These are phyloP conservation scores for Caradrina clavipalpis DNA, from an alignment of 2,888 invertebrate genomes.

Conservation along the genomic window DNA sequence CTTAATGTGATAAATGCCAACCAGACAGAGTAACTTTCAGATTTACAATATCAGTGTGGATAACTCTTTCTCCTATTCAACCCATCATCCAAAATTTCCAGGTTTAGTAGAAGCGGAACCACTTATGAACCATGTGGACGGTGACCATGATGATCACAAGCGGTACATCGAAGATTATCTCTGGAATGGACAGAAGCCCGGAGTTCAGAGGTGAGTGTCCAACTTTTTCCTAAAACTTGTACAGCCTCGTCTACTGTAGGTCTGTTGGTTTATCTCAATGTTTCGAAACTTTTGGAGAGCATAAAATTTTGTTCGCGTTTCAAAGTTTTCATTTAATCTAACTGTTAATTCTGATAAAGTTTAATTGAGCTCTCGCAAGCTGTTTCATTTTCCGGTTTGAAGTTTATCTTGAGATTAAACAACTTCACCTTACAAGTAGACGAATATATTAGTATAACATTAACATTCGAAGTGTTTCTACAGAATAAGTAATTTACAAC, in stretches of 20 bases:
- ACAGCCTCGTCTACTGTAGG: conserved; percentile 20
- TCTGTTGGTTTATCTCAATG: conserved; percentile 44
- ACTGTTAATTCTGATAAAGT: neutral
- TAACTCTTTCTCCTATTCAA: conserved; percentile 4
- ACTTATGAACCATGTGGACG: conserved; percentile 92
- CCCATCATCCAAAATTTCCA: conserved; percentile 71
- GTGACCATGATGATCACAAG: conserved; percentile 87
- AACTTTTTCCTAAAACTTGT: conserved; percentile 6
- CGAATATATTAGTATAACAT: conserved; percentile 40
- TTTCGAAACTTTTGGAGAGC: neutral
- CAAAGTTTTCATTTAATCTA: conserved; percentile 17
- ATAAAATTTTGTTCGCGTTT: neutral
- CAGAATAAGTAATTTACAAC: conserved; percentile 34
- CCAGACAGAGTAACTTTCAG: too few species aligned
- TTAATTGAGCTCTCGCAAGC: conserved; percentile 5
- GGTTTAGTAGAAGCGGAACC: conserved; percentile 94
- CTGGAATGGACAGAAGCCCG: conserved; percentile 88
- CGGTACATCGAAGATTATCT: conserved; percentile 89
- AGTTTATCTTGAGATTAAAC: conserved; percentile 33
- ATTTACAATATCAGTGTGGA: too few species aligned
- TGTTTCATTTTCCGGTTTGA: neutral
- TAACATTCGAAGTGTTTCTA: conserved; percentile 59
- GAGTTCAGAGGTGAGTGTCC: conserved; percentile 84
- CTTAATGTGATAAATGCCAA: too few species aligned
- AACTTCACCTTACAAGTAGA: conserved; percentile 39